A percentile compares a stretch with the other conserved stretches of the same genome.
Evolutionary conservation across 2,888 invertebrate genomes (phyloP).

Genomic region (Meliscaeva auricollis): DNA sequence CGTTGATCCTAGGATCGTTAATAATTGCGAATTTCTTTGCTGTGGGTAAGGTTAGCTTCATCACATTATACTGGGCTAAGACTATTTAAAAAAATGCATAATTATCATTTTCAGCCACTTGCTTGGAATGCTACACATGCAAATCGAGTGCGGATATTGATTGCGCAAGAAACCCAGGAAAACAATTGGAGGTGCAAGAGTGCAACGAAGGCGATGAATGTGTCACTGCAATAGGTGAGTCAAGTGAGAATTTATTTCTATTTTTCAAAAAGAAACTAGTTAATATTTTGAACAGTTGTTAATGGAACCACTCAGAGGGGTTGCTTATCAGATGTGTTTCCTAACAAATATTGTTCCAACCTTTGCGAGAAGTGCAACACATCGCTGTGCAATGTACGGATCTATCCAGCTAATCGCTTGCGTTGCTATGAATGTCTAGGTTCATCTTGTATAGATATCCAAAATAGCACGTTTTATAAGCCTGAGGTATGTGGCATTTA

Average conservation of each 20-base stretch:
- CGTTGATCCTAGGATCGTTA: background rate
- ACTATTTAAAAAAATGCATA: background rate
- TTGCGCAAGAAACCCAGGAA: constrained; percentile 81
- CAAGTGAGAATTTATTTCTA: background rate
- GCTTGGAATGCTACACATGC: constrained; percentile 80
- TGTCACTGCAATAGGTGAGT: constrained; percentile 78
- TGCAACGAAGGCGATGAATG: constrained; percentile 78
- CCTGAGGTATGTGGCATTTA: constrained; percentile 80
- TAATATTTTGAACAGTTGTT: constrained; percentile 46
- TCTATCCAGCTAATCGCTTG: constrained; percentile 79
- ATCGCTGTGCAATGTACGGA: constrained; percentile 80
- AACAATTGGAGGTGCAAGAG: constrained; percentile 80
- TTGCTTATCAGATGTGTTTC: constrained; percentile 79
- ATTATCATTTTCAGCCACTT: constrained; percentile 13
- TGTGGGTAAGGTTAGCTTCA: constrained; percentile 42
- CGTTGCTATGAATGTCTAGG: constrained; percentile 81
- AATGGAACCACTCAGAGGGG: constrained; percentile 80
- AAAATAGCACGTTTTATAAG: constrained; percentile 51
- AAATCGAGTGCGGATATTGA: constrained; percentile 79
- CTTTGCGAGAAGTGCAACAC: constrained; percentile 80
- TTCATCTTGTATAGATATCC: constrained; percentile 79
- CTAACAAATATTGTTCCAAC: constrained; percentile 79
- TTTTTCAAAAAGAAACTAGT: no score
- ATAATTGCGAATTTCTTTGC: constrained; percentile 23
- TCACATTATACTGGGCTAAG: no score